phyloP scores from a whole-genome alignment of 2,888 invertebrate genomes.

The Zaprionus lineosus region DNA sequence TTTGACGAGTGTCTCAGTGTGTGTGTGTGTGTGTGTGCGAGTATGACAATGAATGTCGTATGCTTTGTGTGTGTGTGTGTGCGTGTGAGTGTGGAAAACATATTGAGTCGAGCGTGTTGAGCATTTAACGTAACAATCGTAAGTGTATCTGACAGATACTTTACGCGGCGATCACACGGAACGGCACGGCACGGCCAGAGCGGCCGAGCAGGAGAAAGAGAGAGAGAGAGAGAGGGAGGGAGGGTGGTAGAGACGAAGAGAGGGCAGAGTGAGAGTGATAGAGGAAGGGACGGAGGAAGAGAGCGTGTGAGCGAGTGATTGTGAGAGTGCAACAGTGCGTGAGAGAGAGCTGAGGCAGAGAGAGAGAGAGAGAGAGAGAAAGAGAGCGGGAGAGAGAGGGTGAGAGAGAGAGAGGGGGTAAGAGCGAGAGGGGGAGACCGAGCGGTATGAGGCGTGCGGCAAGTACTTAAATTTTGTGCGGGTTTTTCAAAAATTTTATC shows the following conservation, averaged over 20 bases:
- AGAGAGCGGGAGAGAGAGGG: constrained; percentile 4
- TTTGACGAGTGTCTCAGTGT: constrained; percentile 12
- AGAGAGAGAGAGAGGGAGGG: constrained; percentile 3
- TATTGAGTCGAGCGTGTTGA: constrained; percentile 41
- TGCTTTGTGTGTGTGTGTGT: constrained; percentile 27
- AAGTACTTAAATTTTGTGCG: constrained; percentile 8
- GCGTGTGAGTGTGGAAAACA: constrained; percentile 53
- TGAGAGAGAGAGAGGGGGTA: background rate
- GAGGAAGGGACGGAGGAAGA: constrained; percentile 3
- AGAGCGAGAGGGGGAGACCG: background rate
- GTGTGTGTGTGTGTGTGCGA: constrained; percentile 26
- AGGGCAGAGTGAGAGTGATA: background rate
- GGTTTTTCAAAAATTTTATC: constrained; percentile 45
- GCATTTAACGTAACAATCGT: constrained; percentile 38
- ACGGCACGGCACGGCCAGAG: no score
- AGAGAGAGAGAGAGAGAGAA: background rate
- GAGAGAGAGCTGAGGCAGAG: background rate
- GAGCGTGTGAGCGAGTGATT: no score
- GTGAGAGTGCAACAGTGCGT: no score
- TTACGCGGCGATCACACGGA: constrained; percentile 53
- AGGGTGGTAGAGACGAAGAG: background rate
- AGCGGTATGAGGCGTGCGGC: background rate
- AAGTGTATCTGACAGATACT: constrained; percentile 63
- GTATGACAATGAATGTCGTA: constrained; percentile 13
- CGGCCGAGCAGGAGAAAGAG: constrained; percentile 5